Percentiles rank a stretch among this genome's conserved stretches.
Evolutionary conservation across 2,113 vertebrate species (phyloP).

Genomic region (Harpagus bidentatus): DNA sequence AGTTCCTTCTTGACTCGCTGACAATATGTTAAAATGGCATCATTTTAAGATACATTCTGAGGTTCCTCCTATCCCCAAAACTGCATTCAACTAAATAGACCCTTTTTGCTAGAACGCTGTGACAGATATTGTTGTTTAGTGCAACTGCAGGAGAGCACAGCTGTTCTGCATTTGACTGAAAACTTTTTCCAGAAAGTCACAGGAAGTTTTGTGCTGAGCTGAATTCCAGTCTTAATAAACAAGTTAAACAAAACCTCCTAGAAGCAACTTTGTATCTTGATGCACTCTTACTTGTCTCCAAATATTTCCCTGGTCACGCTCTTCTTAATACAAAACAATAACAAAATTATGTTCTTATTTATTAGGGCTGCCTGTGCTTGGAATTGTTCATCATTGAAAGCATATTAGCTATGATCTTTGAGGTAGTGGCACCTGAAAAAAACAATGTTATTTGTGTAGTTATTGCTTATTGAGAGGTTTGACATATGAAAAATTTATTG

Average conservation of each 20-base stretch:
- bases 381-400: background rate
- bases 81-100: background rate
- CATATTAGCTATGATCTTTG: background rate
- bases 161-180: constrained; percentile 55
- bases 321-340: background rate
- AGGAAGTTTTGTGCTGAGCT: constrained; percentile 35
- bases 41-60: background rate
- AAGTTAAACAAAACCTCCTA: constrained; percentile 52
- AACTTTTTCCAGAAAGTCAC: constrained; percentile 43
- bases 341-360: background rate
- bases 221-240: constrained; percentile 51
- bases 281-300: background rate
- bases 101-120: background rate
- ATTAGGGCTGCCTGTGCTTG: background rate
- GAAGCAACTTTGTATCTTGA: background rate
- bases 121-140: background rate
- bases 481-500: background rate
- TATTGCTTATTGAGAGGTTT: background rate
- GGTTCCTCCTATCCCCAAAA: background rate
- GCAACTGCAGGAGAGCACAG: constrained; percentile 8
- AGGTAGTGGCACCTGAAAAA: background rate
- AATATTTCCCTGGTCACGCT: background rate
- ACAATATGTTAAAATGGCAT: background rate
- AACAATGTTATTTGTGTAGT: background rate
- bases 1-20: background rate